A percentile compares a stretch with the other conserved stretches of the same genome.
Evolutionary conservation across 2,797 vertebrate genomes (phyloP).

Genomic region (Hapalemur alaotrensis): DNA sequence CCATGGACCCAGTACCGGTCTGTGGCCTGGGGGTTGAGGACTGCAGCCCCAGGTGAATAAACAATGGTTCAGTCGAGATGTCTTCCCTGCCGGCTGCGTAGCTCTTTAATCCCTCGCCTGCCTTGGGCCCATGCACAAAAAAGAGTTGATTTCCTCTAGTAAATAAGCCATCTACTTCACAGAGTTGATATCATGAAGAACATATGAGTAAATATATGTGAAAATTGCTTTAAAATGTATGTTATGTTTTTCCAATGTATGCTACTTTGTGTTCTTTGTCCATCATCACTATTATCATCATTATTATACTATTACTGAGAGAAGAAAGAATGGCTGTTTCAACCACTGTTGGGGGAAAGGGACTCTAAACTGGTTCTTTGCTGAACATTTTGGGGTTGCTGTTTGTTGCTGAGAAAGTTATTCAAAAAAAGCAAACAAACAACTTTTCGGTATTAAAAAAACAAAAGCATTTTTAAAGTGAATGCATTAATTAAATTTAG

Average conservation of each 20-base stretch:
- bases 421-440: not conserved
- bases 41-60: not conserved
- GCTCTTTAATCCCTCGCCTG: not conserved
- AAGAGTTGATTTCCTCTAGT: not conserved
- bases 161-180: not conserved
- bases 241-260: conserved; percentile 8
- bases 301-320: conserved; percentile 15
- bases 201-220: not conserved
- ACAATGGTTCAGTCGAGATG: not conserved
- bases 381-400: not conserved
- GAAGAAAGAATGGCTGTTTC: conserved; percentile 31
- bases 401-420: not conserved
- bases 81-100: not conserved
- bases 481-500: not conserved
- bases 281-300: conserved; percentile 29
- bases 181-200: conserved; percentile 13
- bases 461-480: not conserved
- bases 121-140: not conserved
- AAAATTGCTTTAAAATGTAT: conserved; percentile 29
- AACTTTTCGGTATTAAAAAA: not conserved
- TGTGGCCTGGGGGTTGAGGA: too few species aligned
- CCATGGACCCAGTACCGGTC: too few species aligned
- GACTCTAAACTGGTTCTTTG: not conserved
- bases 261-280: conserved; percentile 10
- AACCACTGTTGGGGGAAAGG: not conserved